Evolutionary conservation across 2,888 invertebrate genomes (phyloP).

Genomic region (Scelioninae gen. 2): DNA sequence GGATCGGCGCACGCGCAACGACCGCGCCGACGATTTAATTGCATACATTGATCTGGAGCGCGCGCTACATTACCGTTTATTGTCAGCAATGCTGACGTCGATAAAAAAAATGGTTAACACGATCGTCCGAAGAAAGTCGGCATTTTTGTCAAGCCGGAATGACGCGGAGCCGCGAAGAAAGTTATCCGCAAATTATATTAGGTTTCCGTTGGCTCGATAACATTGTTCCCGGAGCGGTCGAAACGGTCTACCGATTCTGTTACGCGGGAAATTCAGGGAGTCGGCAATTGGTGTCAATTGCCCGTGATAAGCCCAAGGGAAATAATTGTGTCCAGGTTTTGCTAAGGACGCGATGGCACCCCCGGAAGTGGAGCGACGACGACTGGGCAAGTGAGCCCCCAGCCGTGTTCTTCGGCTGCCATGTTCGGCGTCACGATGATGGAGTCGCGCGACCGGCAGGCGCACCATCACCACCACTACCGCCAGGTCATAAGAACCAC

Average conservation of each 20-base stretch:
- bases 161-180: slow-evolving; percentile 26
- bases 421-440: slow-evolving; percentile 71
- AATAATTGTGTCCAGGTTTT: no score
- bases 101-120: no score
- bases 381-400: slow-evolving; percentile 13
- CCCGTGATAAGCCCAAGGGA: no score
- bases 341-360: slow-evolving; percentile 13
- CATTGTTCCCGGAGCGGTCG: no score
- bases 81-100: no score
- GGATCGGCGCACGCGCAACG: slow-evolving; percentile 3
- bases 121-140: slow-evolving; percentile 9
- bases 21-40: slow-evolving; percentile 34
- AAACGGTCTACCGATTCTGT: no score
- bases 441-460: slow-evolving; percentile 72
- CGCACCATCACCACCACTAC: slow-evolving; percentile 70
- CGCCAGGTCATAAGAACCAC: slow-evolving; percentile 73
- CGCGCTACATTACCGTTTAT: slow-evolving; percentile 7
- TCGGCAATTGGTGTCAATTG: no score
- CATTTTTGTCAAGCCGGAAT: slow-evolving; percentile 17
- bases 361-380: slow-evolving; percentile 25
- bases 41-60: slow-evolving; percentile 17
- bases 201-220: no score
- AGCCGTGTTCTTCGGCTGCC: slow-evolving; percentile 35
- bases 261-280: no score
- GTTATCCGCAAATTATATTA: slow-evolving; percentile 30